These are phyloP conservation scores for Columbina picui DNA, from an alignment of 2,113 vertebrate genomes.

Conservation along the genomic window DNA sequence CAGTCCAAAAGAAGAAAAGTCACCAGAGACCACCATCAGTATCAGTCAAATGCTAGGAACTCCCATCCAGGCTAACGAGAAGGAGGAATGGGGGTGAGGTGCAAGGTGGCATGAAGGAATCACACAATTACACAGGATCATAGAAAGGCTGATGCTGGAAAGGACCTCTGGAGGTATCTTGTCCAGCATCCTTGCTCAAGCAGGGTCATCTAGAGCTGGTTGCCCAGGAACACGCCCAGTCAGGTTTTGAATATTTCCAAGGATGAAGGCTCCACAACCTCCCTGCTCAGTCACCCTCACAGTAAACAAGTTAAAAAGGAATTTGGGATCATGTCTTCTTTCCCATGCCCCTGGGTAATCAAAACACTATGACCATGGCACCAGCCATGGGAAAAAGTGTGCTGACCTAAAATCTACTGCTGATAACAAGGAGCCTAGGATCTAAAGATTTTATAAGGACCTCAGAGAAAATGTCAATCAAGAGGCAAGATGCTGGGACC, in stretches of 20 bases:
- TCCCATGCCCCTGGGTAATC: background rate
- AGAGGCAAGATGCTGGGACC: background rate
- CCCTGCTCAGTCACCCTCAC: background rate
- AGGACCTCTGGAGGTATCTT: background rate
- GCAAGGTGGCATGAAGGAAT: background rate
- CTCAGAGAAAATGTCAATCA: background rate
- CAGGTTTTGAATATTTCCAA: background rate
- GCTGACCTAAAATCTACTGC: background rate
- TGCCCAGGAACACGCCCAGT: background rate
- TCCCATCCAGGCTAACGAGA: background rate
- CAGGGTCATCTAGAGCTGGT: background rate
- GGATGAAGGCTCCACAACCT: background rate
- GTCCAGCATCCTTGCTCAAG: background rate
- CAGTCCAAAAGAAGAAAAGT: too few relatives aligned
- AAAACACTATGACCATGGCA: background rate
- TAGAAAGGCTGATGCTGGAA: background rate
- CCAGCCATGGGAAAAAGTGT: background rate
- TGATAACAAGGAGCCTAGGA: background rate
- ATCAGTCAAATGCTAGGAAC: background rate
- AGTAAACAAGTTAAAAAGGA: background rate
- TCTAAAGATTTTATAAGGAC: background rate
- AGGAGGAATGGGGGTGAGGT: background rate
- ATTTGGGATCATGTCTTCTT: background rate
- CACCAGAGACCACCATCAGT: background rate
- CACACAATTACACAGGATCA: background rate